Base-by-base conservation (phyloP, 1,140 invertebrate genomes). In the Drosophila orosa region DNA sequence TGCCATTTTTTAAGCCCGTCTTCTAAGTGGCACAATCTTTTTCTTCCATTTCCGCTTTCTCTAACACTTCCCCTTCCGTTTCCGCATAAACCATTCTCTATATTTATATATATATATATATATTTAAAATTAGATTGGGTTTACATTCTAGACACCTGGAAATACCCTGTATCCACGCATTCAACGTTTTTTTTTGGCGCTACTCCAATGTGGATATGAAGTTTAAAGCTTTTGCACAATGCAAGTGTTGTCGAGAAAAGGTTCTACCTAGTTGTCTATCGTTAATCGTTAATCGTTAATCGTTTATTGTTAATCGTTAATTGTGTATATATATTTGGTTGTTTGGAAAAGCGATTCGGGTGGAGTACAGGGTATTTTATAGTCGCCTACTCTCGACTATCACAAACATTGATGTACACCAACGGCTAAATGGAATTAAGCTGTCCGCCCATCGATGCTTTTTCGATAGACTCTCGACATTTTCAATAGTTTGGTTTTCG, bases 281-380 rank as follows among this genome's bases (percentile, higher is more conserved):
- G 33, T 48, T 22, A 22, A 33, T 22, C 27, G 47, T 50, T 50
- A 13, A 19, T 31, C 47, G 48, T 52, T 52, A 0, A 39, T 22
- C n/a, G 22, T 17, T 17, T 31, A 10, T 13, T 27, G 27, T 27
- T 15, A n/a, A 37, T 37, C 35, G 45, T 29, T 29, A 4, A 39
- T n/a, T 12, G 25, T 29, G 15, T 39, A 12, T 10, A 15, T 35
- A 25, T 48, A 22, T 35, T 19, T 6, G 3, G 3, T 55, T 8
- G 13, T 42, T 40, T 19, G 10, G 45, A 24, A 19, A 66, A 62
- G 63, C 63, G 33, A 25, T 74, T 75, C 31, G 24, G 33, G 17
- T 61, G 48, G 60, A 56, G 63, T 60, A 80, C 63, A 74, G 78
- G 72, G 62, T 61, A 71, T 73, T 56, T 55, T 63, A 80, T 71